Evolutionary conservation across 2,797 vertebrate species (phyloP), one percentile per base, ranked within the genome.

Genomic region (Danio choprae): DNA sequence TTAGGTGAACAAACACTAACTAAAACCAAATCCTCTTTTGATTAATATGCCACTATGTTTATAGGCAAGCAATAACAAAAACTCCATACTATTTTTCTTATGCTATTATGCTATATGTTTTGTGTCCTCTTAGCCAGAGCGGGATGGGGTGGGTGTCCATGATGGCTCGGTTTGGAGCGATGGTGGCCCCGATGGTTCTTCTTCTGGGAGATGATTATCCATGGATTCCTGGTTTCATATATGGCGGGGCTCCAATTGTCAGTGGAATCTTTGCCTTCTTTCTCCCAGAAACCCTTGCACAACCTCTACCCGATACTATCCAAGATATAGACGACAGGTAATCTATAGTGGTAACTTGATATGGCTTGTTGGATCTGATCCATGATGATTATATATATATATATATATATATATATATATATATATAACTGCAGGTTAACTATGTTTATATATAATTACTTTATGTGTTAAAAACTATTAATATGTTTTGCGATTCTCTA

Each of bases 121-220:
- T 18, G 1, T 59, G 12, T 43, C 70, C 44, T 77, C 8, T 59
- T 90, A 97, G 96, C 86, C 96, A 97, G 88, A 95, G 89, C 2
- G 96, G 96, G 43, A 94, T 96, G 93, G 96, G 96, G 64, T 94
- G 93, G 50, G 89, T 88, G 4, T 94, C 93, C 0, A 94, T 92
- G 93, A 93, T 84, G 36, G 95, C 94, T 38, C 94, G 94, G 4
- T 1, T 95, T 0, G 96, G 96, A 22, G 90, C 95, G 2, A 95
- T 96, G 90, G 90, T 88, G 0, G 95, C 95, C 0, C 95, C 96
- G 0, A 84, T 96, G 88, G 88, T 96, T 79, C 91, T 92, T 71
- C 88, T 95, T 5, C 29, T 86, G 0, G 89, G 90, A 1, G 96
- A 96, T 44, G 76, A 89, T 68, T 59, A 86, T 1, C 16, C 85